phyloP scores from a whole-genome alignment of 2,797 vertebrate species.

The Syndactyla subalaris region DNA sequence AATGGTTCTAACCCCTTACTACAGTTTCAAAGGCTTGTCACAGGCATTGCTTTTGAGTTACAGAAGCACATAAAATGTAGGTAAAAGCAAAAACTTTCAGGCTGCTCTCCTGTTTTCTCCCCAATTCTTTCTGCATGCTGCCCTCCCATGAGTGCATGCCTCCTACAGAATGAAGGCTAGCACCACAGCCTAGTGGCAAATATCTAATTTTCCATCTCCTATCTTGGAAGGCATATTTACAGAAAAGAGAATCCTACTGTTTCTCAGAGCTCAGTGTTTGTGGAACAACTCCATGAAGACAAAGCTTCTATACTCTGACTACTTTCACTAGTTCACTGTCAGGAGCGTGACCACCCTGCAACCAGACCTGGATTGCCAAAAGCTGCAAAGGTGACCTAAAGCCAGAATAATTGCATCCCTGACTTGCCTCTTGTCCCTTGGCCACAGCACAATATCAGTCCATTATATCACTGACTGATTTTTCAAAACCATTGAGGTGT shows the following conservation, averaged over 20 bases:
- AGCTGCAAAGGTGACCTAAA: not conserved
- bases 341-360: not conserved
- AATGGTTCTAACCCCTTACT: rapidly evolving
- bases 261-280: not conserved
- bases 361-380: not conserved
- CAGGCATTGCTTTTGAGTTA: not conserved
- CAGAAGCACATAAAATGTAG: not conserved
- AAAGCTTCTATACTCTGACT: not conserved
- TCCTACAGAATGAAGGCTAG: not conserved
- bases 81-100: not conserved
- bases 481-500: not conserved
- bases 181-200: not conserved
- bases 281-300: not conserved
- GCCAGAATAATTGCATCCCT: not conserved
- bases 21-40: not conserved
- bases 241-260: not conserved
- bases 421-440: not conserved
- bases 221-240: not conserved
- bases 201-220: not conserved
- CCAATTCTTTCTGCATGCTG: not conserved
- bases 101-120: not conserved
- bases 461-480: not conserved
- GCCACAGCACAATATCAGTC: not conserved
- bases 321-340: not conserved
- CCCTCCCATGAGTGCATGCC: not conserved